Conservation (phyloP, 2,797 vertebrate species). For the Delichon dasypus region DNA sequence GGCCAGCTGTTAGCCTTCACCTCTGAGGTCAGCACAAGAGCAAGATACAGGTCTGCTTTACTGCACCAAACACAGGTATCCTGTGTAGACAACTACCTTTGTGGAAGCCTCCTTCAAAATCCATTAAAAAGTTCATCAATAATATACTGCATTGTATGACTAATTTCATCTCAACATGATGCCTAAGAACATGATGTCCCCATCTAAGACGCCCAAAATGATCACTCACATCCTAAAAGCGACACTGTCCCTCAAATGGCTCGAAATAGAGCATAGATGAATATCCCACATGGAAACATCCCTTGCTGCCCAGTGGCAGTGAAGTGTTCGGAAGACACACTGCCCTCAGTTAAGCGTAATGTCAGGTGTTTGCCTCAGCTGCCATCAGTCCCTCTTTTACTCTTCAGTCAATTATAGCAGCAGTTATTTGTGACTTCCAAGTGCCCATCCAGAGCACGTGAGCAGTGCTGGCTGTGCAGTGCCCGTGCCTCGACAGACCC, state of each 20-base stretch:
- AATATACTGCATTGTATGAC: neutral
- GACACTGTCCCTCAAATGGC: neutral
- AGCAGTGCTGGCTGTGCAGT: neutral
- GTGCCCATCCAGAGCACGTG: neutral
- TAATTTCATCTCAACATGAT: neutral
- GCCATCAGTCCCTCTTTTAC: neutral
- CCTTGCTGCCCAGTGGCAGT: neutral
- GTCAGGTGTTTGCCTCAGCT: neutral
- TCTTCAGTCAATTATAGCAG: neutral
- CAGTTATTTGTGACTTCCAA: neutral
- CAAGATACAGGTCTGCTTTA: neutral
- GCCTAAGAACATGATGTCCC: neutral
- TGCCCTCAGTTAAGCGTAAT: neutral
- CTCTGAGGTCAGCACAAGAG: neutral
- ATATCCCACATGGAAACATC: neutral
- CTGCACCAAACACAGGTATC: neutral
- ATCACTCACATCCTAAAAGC: neutral
- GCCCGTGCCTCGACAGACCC: fast-evolving
- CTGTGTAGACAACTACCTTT: neutral
- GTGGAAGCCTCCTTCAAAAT: neutral
- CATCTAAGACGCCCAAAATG: neutral
- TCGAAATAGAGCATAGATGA: neutral
- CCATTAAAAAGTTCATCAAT: neutral
- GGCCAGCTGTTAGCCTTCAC: no score
- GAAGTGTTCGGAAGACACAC: neutral